Conservation (phyloP, 92 coral and sea anemone species). For the Scolanthus callimorphus region DNA sequence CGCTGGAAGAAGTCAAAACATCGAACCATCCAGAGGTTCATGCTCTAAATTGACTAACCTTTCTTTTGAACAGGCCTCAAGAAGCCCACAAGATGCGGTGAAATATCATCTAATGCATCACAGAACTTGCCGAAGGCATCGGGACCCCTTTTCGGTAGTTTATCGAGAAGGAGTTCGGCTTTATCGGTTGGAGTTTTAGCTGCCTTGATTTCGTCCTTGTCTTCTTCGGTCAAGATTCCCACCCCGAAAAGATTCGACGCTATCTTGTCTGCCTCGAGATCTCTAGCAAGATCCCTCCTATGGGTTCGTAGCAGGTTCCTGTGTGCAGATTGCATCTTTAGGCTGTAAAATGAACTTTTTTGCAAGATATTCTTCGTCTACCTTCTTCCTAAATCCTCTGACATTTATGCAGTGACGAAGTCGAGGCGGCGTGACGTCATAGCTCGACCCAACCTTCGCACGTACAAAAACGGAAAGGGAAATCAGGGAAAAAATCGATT, state of each 20-base stretch:
- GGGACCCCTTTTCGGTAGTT: constrained; percentile 61
- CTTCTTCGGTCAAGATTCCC: constrained; percentile 41
- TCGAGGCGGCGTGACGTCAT: not conserved
- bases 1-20: no score
- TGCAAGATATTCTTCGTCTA: not conserved
- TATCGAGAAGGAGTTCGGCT: constrained; percentile 52
- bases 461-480: no score
- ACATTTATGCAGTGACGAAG: not conserved
- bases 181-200: constrained; percentile 35
- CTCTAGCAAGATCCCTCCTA: constrained; percentile 38
- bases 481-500: no score
- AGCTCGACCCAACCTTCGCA: no score
- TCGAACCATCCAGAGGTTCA: no score
- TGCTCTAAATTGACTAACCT: no score
- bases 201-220: constrained; percentile 52
- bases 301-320: constrained; percentile 49
- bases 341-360: not conserved
- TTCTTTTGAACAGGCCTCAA: not conserved
- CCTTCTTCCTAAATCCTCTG: not conserved
- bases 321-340: constrained; percentile 59
- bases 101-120: constrained; percentile 51
- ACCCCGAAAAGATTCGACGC: constrained; percentile 69
- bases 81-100: constrained; percentile 59
- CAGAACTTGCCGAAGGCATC: constrained; percentile 69
- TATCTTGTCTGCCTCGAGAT: constrained; percentile 67